A percentile compares a stretch with the other conserved stretches of the same genome.
These are phyloP conservation scores for Leucoraja ocellata DNA, from an alignment of 2,797 vertebrate species.

Conservation along the genomic window DNA sequence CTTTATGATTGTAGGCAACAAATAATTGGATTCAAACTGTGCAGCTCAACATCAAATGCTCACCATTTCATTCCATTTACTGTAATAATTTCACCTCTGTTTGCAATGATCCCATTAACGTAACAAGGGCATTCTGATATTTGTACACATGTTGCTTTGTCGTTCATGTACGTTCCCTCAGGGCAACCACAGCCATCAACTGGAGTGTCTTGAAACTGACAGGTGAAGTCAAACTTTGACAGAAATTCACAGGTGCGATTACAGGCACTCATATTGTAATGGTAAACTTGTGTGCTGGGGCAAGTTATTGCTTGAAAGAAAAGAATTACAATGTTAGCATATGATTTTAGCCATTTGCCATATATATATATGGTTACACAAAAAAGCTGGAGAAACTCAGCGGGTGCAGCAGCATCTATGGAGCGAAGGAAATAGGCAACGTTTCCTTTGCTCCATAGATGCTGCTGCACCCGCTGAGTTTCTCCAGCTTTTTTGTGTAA, in stretches of 20 bases:
- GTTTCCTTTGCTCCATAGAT: too few relatives aligned
- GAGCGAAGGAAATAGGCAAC: too few relatives aligned
- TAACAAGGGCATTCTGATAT: constrained; percentile 51
- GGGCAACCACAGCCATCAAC: constrained; percentile 62
- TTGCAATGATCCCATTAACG: constrained; percentile 39
- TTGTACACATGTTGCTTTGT: constrained; percentile 42
- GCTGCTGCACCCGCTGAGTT: too few relatives aligned
- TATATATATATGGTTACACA: too few relatives aligned
- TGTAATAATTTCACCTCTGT: constrained; percentile 43
- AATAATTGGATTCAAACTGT: neutral
- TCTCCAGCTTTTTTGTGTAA: too few relatives aligned
- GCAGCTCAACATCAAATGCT: constrained; percentile 38
- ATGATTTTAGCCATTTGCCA: neutral
- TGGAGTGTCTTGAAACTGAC: constrained; percentile 45
- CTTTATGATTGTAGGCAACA: neutral
- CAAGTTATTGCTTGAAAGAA: constrained; percentile 42
- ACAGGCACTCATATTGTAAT: constrained; percentile 48
- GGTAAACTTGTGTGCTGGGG: constrained; percentile 54
- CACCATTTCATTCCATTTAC: constrained; percentile 55
- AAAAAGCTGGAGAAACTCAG: too few relatives aligned
- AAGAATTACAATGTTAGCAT: neutral
- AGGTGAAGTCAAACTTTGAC: constrained; percentile 51
- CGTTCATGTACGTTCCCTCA: constrained; percentile 52
- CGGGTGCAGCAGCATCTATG: too few relatives aligned
- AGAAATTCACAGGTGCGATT: constrained; percentile 58